Base-by-base conservation (phyloP, 2,888 invertebrate species). In the Tetragonula carbonaria region DNA sequence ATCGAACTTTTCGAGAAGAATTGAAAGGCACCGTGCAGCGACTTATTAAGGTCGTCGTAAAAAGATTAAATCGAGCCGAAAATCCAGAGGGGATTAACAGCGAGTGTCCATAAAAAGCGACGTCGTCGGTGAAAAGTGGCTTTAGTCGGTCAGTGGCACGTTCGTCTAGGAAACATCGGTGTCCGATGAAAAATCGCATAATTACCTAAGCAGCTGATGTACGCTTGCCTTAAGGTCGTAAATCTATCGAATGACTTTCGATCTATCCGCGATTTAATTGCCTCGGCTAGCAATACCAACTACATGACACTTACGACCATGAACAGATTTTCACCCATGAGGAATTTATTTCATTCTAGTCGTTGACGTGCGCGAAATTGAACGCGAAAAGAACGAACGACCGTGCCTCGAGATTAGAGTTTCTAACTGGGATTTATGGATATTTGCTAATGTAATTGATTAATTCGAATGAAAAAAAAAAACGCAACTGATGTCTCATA, bases 131-230 rank as follows among this genome's bases (percentile, higher is more conserved):
- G 84, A 78, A 78, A 85, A 85, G 68, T 73, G 21, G 70, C 55
- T 76, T 85, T 80, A 83, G 78, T 75, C 76, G 85, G 84, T 84
- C 75, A 84, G 85, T 79, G 66, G 84, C 79, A 84, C 78, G 59
- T 76, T 76, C 68, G 23, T 63, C 33, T 84, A 80, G 80, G 57
- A 84, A 85, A 74, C 65, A 79, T 63, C 59, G 18, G 18, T 23
- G n/a, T 4, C 53, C 8, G 6, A 28, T 67, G 77, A 77, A 72
- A 70, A 77, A 77, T 71, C 57, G 72, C 18, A 13, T 77, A 66
- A 74, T 59, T 74, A 78, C 59, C 62, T 55, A 45, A 65, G 23
- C 33, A 3, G 16, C 33, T 71, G 83, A 63, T 74, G 62, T 63
- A 76, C 14, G 33, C 11, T 65, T 66, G 63, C 45, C 55, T 66